phyloP scores from a whole-genome alignment of 2,888 invertebrate genomes.

The Apamea monoglypha region DNA sequence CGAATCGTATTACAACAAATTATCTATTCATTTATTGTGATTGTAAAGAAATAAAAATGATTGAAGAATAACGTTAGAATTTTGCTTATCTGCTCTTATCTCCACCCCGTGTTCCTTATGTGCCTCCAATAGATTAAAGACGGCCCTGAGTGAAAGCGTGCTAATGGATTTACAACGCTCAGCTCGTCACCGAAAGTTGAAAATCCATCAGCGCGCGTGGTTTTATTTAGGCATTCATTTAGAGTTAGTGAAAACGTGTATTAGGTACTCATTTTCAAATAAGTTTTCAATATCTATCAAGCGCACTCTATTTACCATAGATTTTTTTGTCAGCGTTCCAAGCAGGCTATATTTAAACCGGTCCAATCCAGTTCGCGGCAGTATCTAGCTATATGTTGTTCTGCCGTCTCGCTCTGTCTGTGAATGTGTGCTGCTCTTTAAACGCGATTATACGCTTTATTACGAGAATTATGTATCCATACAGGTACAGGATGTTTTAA shows the following conservation, averaged over 20 bases:
- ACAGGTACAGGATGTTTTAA: not conserved
- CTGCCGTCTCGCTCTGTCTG: conserved; percentile 48
- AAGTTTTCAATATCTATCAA: conserved; percentile 4
- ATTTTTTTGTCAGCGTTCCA: conserved; percentile 61
- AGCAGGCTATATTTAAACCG: conserved; percentile 64
- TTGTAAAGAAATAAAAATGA: no score
- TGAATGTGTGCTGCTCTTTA: conserved; percentile 14
- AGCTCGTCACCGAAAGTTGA: not conserved
- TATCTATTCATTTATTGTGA: no score
- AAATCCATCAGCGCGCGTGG: not conserved
- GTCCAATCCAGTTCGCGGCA: conserved; percentile 57
- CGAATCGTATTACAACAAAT: no score
- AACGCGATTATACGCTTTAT: not conserved
- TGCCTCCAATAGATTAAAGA: no score
- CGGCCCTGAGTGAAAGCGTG: no score
- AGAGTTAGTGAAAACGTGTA: not conserved
- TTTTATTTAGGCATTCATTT: not conserved
- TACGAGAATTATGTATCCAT: not conserved
- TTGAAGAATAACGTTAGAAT: no score
- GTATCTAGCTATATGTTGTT: conserved; percentile 28
- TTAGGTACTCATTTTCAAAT: not conserved
- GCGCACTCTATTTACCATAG: conserved; percentile 16
- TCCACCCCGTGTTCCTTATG: no score
- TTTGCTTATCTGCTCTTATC: no score
- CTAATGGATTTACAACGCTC: not conserved